phyloP scores from a whole-genome alignment of 2,797 vertebrate species.

The Hephaestus fuliginosus region DNA sequence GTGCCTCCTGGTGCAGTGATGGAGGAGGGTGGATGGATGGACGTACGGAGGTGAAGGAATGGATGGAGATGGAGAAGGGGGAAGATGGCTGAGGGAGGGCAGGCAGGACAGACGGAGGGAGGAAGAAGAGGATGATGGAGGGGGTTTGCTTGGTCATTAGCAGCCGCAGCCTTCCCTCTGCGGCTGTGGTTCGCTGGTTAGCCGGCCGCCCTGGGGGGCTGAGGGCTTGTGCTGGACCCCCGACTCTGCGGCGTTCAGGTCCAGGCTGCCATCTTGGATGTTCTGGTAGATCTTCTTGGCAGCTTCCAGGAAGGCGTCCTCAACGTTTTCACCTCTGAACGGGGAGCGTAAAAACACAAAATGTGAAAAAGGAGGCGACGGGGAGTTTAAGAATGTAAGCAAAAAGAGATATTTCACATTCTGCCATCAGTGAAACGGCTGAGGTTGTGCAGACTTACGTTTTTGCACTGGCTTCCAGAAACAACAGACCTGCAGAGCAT shows the following conservation, averaged over 20 bases:
- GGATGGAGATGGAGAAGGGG: slow-evolving; percentile 27
- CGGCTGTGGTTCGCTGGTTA: slow-evolving; percentile 99
- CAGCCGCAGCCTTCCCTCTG: slow-evolving; percentile 99
- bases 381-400: not conserved
- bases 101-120: slow-evolving; percentile 41
- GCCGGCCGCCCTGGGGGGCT: slow-evolving; percentile 95
- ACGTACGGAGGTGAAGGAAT: slow-evolving; percentile 54
- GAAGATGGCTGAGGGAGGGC: slow-evolving; percentile 55
- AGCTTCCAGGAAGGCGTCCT: slow-evolving; percentile 98
- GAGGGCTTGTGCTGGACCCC: slow-evolving; percentile 99
- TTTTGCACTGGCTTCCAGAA: slow-evolving; percentile 99
- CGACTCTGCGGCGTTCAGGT: slow-evolving; percentile 98
- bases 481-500: slow-evolving; percentile 91
- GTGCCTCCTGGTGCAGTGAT: slow-evolving; percentile 69
- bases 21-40: slow-evolving; percentile 48
- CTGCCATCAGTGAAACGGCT: not conserved
- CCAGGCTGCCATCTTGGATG: slow-evolving; percentile 99
- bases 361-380: not conserved
- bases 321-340: slow-evolving; percentile 96
- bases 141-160: slow-evolving; percentile 90
- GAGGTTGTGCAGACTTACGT: slow-evolving; percentile 90
- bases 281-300: slow-evolving; percentile 99
- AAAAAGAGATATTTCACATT: not conserved
- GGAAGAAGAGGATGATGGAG: slow-evolving; percentile 2
- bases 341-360: slow-evolving; percentile 15